A percentile compares a stretch with the other conserved stretches of the same genome.
These are phyloP conservation scores for Passerculus sandwichensis DNA, from an alignment of 2,797 vertebrate species.

Conservation along the genomic window DNA sequence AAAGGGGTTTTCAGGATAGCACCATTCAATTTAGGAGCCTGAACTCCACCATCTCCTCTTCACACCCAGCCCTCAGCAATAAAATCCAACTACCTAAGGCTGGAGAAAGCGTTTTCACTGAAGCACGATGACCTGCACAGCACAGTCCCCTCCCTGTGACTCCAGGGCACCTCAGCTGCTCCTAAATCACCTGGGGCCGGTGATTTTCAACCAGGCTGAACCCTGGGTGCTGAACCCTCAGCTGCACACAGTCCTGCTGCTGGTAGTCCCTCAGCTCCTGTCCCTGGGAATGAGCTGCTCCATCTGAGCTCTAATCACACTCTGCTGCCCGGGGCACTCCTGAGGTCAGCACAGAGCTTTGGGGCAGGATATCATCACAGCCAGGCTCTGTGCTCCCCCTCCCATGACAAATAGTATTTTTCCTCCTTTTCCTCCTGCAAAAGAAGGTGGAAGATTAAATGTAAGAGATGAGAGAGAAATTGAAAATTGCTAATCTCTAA, in stretches of 20 bases:
- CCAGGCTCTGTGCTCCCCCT: not conserved
- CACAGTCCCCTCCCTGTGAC: not conserved
- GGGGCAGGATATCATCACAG: not conserved
- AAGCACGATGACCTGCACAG: not conserved
- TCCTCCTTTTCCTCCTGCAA: not conserved
- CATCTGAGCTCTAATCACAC: not conserved
- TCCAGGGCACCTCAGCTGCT: not conserved
- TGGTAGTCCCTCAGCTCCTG: not conserved
- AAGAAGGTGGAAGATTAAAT: not conserved
- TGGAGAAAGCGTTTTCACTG: not conserved
- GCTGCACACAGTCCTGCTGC: not conserved
- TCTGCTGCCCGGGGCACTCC: not conserved
- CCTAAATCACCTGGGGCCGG: not conserved
- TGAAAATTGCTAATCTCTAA: constrained; percentile 57
- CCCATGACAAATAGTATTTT: not conserved
- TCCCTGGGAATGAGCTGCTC: not conserved
- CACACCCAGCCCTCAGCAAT: not conserved
- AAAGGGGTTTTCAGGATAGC: not conserved
- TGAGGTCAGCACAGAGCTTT: not conserved
- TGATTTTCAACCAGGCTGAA: not conserved
- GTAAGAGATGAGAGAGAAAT: constrained; percentile 14
- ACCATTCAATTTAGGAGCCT: not conserved
- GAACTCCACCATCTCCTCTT: not conserved
- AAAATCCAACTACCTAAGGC: not conserved
- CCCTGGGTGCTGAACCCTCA: not conserved